A percentile compares a stretch with the other conserved stretches of the same genome.
phyloP scores from a whole-genome alignment of 2,888 invertebrate genomes.

The Drosophila meridionalis region DNA sequence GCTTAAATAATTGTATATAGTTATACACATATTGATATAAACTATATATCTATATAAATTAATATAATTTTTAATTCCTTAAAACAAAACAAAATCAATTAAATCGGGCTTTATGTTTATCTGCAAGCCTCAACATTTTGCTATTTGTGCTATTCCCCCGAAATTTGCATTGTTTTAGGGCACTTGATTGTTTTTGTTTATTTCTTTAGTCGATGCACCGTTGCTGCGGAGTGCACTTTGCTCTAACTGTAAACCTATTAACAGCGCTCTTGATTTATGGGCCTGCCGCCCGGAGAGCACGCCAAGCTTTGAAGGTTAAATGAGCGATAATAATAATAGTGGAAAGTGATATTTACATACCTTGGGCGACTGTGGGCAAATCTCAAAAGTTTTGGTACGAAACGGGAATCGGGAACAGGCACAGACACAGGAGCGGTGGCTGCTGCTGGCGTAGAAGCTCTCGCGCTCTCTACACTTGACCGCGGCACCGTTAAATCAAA shows the following conservation, averaged over 20 bases:
- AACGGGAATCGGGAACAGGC: constrained; percentile 48
- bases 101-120: constrained; percentile 18
- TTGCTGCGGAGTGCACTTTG: constrained; percentile 22
- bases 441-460: constrained; percentile 25
- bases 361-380: constrained; percentile 41
- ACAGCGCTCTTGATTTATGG: constrained; percentile 32
- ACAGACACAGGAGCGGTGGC: constrained; percentile 32
- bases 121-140: constrained; percentile 67
- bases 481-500: constrained; percentile 75
- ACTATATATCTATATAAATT: not conserved
- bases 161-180: constrained; percentile 16
- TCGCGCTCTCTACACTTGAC: constrained; percentile 67
- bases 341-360: constrained; percentile 57
- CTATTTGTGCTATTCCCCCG: constrained; percentile 45
- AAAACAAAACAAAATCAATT: not conserved
- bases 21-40: not conserved
- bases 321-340: constrained; percentile 16
- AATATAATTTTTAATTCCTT: not conserved
- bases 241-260: constrained; percentile 32
- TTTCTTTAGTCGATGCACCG: constrained; percentile 43
- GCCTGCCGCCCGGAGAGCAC: not conserved
- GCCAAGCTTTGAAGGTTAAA: constrained; percentile 37
- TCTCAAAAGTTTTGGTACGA: constrained; percentile 42
- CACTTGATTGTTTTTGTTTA: constrained; percentile 48
- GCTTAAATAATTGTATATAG: not conserved